These are phyloP conservation scores for Scomber colias DNA, from an alignment of 2,113 vertebrate genomes.

Conservation along the genomic window DNA sequence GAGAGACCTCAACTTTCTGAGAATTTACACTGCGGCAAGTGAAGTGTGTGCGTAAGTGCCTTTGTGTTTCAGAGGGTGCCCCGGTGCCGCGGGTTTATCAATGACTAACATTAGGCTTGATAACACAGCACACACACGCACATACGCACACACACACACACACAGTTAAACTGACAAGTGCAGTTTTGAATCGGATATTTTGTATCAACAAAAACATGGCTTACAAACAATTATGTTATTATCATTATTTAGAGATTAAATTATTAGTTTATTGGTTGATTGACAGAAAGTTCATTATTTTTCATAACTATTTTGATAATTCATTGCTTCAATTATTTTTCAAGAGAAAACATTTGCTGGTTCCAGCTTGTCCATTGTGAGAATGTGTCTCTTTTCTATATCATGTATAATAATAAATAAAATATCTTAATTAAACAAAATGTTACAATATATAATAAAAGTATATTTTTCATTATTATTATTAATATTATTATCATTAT, in stretches of 20 bases:
- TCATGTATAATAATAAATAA: too few relatives aligned
- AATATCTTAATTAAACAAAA: too few relatives aligned
- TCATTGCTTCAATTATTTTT: background rate
- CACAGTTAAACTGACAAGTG: slow-evolving; percentile 15
- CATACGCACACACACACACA: slow-evolving; percentile 20
- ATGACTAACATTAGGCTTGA: slow-evolving; percentile 55
- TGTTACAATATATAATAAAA: background rate
- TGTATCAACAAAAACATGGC: background rate
- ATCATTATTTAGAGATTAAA: background rate
- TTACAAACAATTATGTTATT: background rate
- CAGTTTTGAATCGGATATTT: slow-evolving; percentile 33
- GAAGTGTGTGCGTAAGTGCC: background rate
- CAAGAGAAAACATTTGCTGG: background rate
- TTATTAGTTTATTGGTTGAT: background rate
- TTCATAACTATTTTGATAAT: background rate
- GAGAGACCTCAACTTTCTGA: slow-evolving; percentile 51
- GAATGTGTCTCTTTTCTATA: too few relatives aligned
- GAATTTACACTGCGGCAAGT: slow-evolving; percentile 25
- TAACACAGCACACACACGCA: slow-evolving; percentile 29
- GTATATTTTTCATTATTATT: background rate
- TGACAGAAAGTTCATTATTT: background rate
- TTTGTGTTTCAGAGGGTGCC: slow-evolving; percentile 1
- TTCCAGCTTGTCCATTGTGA: background rate
- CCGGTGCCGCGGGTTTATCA: slow-evolving; percentile 50
- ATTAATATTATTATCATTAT: background rate